A percentile compares a stretch with the other conserved stretches of the same genome.
Conservation (phyloP, 2,113 vertebrate genomes). For the Ovibos moschatus region DNA sequence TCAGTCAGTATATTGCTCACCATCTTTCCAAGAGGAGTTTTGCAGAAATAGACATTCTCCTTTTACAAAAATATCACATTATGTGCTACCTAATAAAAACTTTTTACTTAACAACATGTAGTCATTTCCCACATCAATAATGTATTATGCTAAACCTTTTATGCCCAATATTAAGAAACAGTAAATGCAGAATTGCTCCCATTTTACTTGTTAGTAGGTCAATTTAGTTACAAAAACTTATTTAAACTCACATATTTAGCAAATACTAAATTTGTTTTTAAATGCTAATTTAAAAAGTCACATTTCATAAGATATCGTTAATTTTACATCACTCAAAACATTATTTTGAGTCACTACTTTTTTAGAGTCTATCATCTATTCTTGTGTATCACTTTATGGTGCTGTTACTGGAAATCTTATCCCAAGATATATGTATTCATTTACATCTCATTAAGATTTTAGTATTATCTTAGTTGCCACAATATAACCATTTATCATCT, state of each 20-base stretch:
- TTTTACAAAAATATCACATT: not conserved
- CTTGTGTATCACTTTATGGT: not conserved
- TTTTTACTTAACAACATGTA: not conserved
- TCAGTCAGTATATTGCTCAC: not conserved
- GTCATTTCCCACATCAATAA: not conserved
- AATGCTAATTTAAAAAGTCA: not conserved
- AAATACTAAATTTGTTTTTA: not conserved
- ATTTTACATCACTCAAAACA: not conserved
- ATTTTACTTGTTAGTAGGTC: not conserved
- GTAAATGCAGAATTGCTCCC: not conserved
- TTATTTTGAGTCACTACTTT: not conserved
- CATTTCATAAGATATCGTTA: not conserved
- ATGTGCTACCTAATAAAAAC: not conserved
- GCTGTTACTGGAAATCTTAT: not conserved
- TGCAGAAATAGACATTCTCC: not conserved
- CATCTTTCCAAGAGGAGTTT: not conserved
- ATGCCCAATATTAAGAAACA: not conserved
- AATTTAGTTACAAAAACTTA: not conserved
- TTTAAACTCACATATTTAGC: not conserved
- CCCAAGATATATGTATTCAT: not conserved
- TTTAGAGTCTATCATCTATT: not conserved
- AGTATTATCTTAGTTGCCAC: slow-evolving; percentile 6
- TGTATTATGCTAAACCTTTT: not conserved
- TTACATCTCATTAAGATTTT: slow-evolving; percentile 26
- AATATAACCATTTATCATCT: not conserved